Evolutionary conservation across 2,113 vertebrate species (phyloP).

Genomic region (rabbit (Oryctolagus cuniculus)): DNA sequence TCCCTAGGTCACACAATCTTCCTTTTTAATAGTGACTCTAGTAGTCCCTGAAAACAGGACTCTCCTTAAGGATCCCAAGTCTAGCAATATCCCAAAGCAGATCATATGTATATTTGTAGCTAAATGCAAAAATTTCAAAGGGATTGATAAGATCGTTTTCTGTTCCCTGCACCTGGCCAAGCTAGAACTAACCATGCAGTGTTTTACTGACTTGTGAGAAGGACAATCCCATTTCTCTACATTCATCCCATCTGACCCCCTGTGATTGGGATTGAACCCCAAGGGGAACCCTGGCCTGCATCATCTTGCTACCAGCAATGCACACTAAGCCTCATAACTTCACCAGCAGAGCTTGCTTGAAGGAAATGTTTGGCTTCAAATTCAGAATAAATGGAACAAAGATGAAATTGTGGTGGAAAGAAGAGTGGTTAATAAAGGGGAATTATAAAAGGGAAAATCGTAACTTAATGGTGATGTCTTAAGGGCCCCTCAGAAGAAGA

Average conservation of each 20-base stretch:
- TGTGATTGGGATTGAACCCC: not conserved
- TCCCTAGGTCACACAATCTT: not conserved
- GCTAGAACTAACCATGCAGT: not conserved
- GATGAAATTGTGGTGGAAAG: not conserved
- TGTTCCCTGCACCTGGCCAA: not conserved
- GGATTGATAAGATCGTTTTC: not conserved
- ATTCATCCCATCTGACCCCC: not conserved
- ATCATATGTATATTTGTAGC: not conserved
- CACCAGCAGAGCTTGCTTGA: not conserved
- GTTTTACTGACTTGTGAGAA: not conserved
- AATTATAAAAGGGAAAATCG: not conserved
- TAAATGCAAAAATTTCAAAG: conserved; percentile 33
- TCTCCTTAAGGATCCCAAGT: not conserved
- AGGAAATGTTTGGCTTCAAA: conserved; percentile 21
- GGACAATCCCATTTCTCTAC: not conserved
- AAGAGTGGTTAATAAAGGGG: not conserved
- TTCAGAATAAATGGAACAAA: not conserved
- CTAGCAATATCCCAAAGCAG: not conserved
- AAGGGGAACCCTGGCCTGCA: not conserved
- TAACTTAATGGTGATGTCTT: not conserved
- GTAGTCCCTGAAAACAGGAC: not conserved
- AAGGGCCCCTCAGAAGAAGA: not conserved
- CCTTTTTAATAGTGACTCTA: not conserved
- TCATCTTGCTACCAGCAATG: not conserved
- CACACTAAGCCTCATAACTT: not conserved